These are phyloP conservation scores for Amyelois transitella DNA, from an alignment of 1,140 invertebrate species.

Conservation along the genomic window DNA sequence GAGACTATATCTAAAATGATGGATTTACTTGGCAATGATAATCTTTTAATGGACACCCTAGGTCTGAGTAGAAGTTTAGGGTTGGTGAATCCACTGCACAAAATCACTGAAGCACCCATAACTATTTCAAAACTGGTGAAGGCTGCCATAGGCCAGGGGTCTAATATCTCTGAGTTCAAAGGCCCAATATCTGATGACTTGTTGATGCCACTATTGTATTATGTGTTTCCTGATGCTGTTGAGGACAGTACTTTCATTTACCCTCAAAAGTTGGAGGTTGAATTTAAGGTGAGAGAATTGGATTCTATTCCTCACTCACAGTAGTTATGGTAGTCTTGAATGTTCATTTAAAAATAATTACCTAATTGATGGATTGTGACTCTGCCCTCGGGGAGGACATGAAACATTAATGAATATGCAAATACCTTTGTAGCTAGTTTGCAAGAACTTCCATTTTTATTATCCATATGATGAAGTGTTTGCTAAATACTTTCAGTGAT, in stretches of 20 bases:
- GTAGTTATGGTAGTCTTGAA: too few species aligned
- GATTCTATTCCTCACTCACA: too few species aligned
- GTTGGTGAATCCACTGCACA: constrained; percentile 59
- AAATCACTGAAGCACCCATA: constrained; percentile 68
- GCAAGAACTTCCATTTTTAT: too few species aligned
- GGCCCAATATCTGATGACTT: constrained; percentile 86
- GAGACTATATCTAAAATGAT: constrained; percentile 75
- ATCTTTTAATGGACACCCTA: constrained; percentile 57
- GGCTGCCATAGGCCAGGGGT: constrained; percentile 56
- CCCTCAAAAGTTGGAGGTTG: constrained; percentile 46
- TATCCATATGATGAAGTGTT: too few species aligned
- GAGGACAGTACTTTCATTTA: constrained; percentile 71
- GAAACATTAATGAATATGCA: too few species aligned
- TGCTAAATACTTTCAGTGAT: too few species aligned
- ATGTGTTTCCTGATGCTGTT: constrained; percentile 92
- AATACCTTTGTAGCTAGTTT: too few species aligned
- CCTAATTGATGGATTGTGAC: too few species aligned
- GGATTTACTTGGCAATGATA: constrained; percentile 52
- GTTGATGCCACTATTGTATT: constrained; percentile 86
- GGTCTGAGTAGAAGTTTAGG: constrained; percentile 61
- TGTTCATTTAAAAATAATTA: too few species aligned
- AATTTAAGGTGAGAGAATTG: constrained; percentile 45
- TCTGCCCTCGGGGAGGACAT: too few species aligned
- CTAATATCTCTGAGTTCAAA: constrained; percentile 62
- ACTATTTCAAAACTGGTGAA: constrained; percentile 67